Evolutionary conservation across 2,113 vertebrate genomes (phyloP).

Genomic region (Eurypyga helias): DNA sequence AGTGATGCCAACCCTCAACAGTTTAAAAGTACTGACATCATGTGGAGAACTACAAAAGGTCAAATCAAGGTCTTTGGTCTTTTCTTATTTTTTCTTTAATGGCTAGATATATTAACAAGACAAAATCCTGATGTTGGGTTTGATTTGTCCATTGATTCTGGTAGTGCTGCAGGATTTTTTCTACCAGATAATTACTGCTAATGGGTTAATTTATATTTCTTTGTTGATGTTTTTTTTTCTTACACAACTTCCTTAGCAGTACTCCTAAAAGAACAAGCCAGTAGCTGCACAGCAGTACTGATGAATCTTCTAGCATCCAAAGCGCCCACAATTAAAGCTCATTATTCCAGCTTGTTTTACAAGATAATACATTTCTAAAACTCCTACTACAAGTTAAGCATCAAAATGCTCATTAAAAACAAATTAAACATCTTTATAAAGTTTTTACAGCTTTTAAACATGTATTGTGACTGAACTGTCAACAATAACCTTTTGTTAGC

Average conservation of each 20-base stretch:
- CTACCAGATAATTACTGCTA: not conserved
- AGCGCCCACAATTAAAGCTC: not conserved
- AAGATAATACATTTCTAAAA: not conserved
- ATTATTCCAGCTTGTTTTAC: not conserved
- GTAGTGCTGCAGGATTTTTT: not conserved
- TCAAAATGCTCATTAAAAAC: conserved; percentile 7
- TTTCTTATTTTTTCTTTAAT: not conserved
- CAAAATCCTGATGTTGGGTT: not conserved
- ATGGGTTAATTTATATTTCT: not conserved
- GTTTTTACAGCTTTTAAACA: too few relatives aligned
- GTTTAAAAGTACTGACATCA: not conserved
- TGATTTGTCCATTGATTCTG: not conserved
- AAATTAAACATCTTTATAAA: conserved; percentile 10
- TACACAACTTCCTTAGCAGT: not conserved
- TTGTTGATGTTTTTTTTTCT: not conserved
- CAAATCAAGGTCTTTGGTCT: not conserved
- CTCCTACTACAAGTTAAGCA: not conserved
- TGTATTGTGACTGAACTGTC: not conserved
- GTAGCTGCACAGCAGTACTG: not conserved
- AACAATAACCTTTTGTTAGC: not conserved
- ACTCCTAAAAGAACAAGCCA: not conserved
- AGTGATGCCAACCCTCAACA: not conserved
- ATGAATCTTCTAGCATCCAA: not conserved
- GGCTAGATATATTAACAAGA: not conserved
- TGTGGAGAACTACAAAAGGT: not conserved